phyloP scores from a whole-genome alignment of 2,113 vertebrate species.

The Elaphurus davidianus region DNA sequence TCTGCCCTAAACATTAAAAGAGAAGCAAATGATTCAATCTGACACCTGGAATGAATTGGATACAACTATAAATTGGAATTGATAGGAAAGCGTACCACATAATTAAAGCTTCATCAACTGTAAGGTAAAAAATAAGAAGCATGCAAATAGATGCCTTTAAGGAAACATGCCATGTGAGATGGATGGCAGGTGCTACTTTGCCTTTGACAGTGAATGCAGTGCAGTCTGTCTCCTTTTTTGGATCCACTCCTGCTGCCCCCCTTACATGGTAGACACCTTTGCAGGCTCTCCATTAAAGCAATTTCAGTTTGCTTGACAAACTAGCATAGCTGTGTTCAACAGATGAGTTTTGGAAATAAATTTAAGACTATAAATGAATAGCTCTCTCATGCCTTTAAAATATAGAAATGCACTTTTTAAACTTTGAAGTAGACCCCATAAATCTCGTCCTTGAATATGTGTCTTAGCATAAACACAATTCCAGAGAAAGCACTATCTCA shows the following conservation, averaged over 20 bases:
- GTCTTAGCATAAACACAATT: not conserved
- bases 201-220: not conserved
- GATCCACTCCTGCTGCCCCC: not conserved
- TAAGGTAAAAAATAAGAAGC: slow-evolving; percentile 58
- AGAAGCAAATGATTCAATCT: slow-evolving; percentile 61
- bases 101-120: slow-evolving; percentile 71
- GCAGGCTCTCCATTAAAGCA: slow-evolving; percentile 9
- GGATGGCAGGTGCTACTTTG: not conserved
- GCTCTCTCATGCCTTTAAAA: not conserved
- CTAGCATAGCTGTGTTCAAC: not conserved
- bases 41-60: slow-evolving; percentile 67
- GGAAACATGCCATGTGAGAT: not conserved
- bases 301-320: slow-evolving; percentile 13
- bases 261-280: not conserved
- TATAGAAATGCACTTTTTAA: not conserved
- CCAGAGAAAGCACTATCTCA: not conserved
- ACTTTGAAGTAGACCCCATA: not conserved
- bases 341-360: not conserved
- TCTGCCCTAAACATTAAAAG: slow-evolving; percentile 23
- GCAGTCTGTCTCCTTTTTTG: not conserved
- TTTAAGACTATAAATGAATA: not conserved
- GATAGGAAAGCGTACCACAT: slow-evolving; percentile 47
- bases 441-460: not conserved
- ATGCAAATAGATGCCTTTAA: slow-evolving; percentile 52
- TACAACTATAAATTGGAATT: slow-evolving; percentile 62